Evolutionary conservation across 1,140 invertebrate species (phyloP).

Genomic region (Maconellicoccus hirsutus): DNA sequence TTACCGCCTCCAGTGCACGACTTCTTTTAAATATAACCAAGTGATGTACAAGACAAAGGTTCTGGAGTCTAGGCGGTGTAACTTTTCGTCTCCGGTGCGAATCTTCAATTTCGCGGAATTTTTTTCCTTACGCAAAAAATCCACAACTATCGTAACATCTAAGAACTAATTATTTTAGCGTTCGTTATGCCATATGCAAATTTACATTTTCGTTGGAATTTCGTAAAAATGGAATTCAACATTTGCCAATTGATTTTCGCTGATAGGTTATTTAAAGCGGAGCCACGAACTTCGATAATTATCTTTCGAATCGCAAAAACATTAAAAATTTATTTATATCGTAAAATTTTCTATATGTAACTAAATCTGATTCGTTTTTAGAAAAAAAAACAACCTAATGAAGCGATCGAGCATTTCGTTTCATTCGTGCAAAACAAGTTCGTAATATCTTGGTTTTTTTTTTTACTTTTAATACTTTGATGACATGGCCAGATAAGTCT

Average conservation of each 20-base stretch:
- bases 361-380: background rate
- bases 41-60: constrained; percentile 13
- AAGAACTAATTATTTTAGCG: too few relatives aligned
- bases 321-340: constrained; percentile 6
- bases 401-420: constrained; percentile 7
- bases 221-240: too few relatives aligned
- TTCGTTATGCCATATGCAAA: too few relatives aligned
- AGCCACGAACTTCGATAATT: background rate
- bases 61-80: background rate
- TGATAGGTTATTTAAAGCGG: too few relatives aligned
- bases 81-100: too few relatives aligned
- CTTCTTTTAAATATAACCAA: constrained; percentile 12
- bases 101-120: too few relatives aligned
- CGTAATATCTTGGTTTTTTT: background rate
- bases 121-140: too few relatives aligned
- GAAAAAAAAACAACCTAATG: background rate
- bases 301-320: background rate
- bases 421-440: constrained; percentile 14
- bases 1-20: constrained; percentile 21
- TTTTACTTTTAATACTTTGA: constrained; percentile 7
- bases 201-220: too few relatives aligned
- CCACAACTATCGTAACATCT: too few relatives aligned
- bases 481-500: constrained; percentile 16
- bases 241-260: too few relatives aligned
- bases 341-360: background rate